These are phyloP conservation scores for Dasypolia templi DNA, from an alignment of 2,888 invertebrate genomes.

Conservation along the genomic window DNA sequence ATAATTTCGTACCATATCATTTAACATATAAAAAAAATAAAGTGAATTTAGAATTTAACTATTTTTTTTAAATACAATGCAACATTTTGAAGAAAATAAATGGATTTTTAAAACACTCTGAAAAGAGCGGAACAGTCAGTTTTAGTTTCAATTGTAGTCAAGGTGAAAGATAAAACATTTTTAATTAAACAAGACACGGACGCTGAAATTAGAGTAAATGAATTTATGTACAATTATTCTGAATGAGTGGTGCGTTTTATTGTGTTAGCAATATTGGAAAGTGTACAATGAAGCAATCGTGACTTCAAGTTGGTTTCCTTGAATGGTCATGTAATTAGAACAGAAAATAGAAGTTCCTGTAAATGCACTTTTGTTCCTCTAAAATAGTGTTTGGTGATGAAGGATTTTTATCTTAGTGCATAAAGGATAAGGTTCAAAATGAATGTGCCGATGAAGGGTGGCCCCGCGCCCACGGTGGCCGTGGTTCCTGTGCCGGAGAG, in stretches of 20 bases:
- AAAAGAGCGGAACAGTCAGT: conserved; percentile 29
- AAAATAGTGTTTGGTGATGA: conserved; percentile 8
- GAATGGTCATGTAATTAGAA: conserved; percentile 35
- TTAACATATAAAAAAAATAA: conserved; percentile 42
- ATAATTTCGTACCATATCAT: conserved; percentile 61
- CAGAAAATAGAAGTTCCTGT: conserved; percentile 42
- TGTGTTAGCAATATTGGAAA: conserved; percentile 64
- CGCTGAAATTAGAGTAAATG: conserved; percentile 49
- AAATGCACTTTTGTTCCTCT: conserved; percentile 14
- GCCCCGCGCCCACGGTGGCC: conserved; percentile 90
- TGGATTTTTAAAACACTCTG: conserved; percentile 14
- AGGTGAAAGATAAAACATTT: conserved; percentile 27
- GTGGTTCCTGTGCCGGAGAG: conserved; percentile 92
- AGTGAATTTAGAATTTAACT: conserved; percentile 59
- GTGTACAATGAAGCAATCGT: conserved; percentile 22
- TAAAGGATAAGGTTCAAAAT: conserved; percentile 69
- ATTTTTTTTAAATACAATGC: neutral
- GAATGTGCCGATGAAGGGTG: conserved; percentile 83
- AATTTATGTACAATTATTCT: conserved; percentile 57
- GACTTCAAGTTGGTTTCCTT: conserved; percentile 13
- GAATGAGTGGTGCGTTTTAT: conserved; percentile 68
- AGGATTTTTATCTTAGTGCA: conserved; percentile 30
- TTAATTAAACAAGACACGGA: conserved; percentile 34
- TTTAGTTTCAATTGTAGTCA: conserved; percentile 27
- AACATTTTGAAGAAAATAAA: conserved; percentile 1